Evolutionary conservation across 2,888 invertebrate genomes (phyloP), one percentile per base, ranked within the genome.

Genomic region (Cabera pusaria): DNA sequence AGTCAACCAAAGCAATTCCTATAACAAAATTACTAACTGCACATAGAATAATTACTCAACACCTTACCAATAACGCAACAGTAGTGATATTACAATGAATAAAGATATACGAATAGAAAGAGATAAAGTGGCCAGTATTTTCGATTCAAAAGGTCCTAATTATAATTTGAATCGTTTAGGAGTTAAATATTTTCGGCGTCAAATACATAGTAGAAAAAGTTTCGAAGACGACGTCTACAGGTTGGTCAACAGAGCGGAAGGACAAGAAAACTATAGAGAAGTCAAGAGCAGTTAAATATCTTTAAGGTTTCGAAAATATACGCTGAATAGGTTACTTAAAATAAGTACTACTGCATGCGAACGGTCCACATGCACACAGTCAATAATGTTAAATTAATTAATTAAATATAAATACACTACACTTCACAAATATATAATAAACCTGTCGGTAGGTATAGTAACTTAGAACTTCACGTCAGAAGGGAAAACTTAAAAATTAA

Each of bases 81-180:
- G 39, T 44, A 23, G 1, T 8, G 16, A 40, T 7, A 26, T 27
- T 48, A 5, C 22, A 16, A 17, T 44, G 25, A 42, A 28, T 18
- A 1, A 16, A 5, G 1, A 17, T 4, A 17, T 20, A n/a, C 5
- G 10, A 31, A 20, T 5, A 32, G 20, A 9, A 12, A 11, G 16
- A 35, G 28, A 17, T 45, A 20, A 18, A 11, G 24, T 60, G 51
- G 64, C 55, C 27, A 41, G 52, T 58, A 61, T 57, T 56, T 55
- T 59, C 65, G 62, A 69, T 75, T 73, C 72, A 79, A 82, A 81
- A 62, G 69, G 59, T 63, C 73, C 85, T 84, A 87, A 87, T 87
- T 87, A 85, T 85, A 85, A 85, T 85, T 80, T 82, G 78, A 85
- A 86, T 76, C 82, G 85, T 81, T 85, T 85, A 82, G 62, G 65